Conservation (phyloP, 1,140 invertebrate species). For the Chymomyza costata region DNA sequence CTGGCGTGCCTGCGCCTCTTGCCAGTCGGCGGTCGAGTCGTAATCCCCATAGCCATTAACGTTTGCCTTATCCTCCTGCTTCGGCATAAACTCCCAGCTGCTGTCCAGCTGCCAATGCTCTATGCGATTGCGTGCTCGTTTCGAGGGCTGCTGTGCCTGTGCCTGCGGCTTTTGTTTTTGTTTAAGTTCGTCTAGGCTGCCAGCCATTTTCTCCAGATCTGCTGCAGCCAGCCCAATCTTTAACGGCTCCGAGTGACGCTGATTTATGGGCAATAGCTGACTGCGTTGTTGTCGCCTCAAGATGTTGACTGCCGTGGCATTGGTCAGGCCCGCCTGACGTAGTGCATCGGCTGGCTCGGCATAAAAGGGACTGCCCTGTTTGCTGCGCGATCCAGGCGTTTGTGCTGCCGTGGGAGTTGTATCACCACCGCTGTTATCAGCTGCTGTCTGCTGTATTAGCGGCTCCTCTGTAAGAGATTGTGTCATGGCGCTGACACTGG, state of each 20-base stretch:
- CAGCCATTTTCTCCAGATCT: constrained; percentile 66
- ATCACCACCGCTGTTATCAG: constrained; percentile 39
- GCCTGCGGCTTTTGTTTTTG: constrained; percentile 55
- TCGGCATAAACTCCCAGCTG: constrained; percentile 91
- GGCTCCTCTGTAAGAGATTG: constrained; percentile 45
- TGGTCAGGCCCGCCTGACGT: constrained; percentile 75
- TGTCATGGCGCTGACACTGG: constrained; percentile 24
- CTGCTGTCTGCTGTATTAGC: neutral
- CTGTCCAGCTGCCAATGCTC: constrained; percentile 89
- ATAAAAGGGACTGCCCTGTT: constrained; percentile 89
- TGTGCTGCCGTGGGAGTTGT: constrained; percentile 62
- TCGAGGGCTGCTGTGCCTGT: constrained; percentile 41
- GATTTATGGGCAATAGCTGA: constrained; percentile 70
- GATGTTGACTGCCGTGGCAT: constrained; percentile 64
- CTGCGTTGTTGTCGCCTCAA: constrained; percentile 62
- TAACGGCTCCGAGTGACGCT: constrained; percentile 79
- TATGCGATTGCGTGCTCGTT: constrained; percentile 66
- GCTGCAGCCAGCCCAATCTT: constrained; percentile 57
- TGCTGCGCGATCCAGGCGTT: constrained; percentile 60
- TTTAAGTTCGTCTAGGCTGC: constrained; percentile 70
- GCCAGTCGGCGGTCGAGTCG: constrained; percentile 51
- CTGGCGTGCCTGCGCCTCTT: constrained; percentile 4
- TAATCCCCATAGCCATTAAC: constrained; percentile 32
- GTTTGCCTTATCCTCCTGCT: constrained; percentile 65
- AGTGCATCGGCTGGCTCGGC: constrained; percentile 93